Evolutionary conservation across 2,888 invertebrate genomes (phyloP), one percentile per base, ranked within the genome.

Genomic region (Rambutsinella grinnellia): DNA sequence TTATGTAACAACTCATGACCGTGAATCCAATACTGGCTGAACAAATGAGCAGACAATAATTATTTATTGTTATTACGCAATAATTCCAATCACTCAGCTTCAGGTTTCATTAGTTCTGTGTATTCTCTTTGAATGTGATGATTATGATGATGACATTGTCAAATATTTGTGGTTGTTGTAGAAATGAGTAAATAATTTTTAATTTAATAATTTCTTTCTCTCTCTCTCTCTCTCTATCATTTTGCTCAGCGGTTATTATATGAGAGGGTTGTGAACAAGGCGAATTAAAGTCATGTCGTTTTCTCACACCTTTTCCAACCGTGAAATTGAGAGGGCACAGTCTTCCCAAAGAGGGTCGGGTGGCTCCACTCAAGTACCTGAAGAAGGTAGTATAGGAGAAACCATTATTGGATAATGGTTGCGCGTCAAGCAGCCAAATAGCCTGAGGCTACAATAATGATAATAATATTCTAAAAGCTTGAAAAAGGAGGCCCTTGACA

Each of bases 401-500:
- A 36, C 36, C 36, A 36, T 36, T 36, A 36, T 36, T 36, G 36
- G 13, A 13, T 36, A 36, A 36, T 36, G 36, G 6, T 36, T n/a
- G n/a, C 36, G 13, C 36, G 36, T 36, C 36, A 36, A 36, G 13
- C 36, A 36, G 5, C 36, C 36, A 36, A 36, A 36, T 36, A 36
- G 36, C 36, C 36, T 36, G 5, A 36, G 36, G 36, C 6, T 13
- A 36, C 13, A 36, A 36, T 36, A 36, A 36, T 13, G 36, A 36
- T 36, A 36, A 36, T 36, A 36, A 36, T 36, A 36, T 36, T 36
- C 36, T 13, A 13, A 8, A 8, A 36, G 36, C 36, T n/a, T 36
- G 62, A 58, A 68, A 56, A 27, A 36, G 56, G 74, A 75, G 75
- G 75, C 75, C 75, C 75, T 75, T 75, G 63, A 75, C 58, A 21